Evolutionary conservation across 2,888 invertebrate species (phyloP).

Genomic region (Antheraea assamensis): DNA sequence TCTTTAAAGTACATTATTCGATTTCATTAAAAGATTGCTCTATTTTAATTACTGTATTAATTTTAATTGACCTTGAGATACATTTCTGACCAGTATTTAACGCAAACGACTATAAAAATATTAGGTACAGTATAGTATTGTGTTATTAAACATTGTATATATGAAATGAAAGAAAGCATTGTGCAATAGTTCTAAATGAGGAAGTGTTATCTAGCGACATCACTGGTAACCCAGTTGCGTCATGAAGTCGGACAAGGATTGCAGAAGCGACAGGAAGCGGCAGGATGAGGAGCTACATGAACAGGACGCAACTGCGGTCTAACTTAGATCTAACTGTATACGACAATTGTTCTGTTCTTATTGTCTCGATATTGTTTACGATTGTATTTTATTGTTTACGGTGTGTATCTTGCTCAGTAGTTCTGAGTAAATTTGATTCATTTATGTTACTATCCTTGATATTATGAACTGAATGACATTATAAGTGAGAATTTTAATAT

Average conservation of each 20-base stretch:
- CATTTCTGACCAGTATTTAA: neutral
- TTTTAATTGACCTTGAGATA: neutral
- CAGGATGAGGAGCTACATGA: slow-evolving; percentile 64
- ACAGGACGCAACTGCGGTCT: slow-evolving; percentile 57
- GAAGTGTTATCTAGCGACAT: slow-evolving; percentile 16
- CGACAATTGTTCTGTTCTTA: slow-evolving; percentile 39
- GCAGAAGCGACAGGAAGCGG: slow-evolving; percentile 58
- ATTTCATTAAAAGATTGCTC: neutral
- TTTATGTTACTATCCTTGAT: neutral
- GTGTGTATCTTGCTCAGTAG: slow-evolving; percentile 18
- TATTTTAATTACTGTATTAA: neutral
- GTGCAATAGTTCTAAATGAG: neutral
- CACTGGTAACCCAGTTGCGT: slow-evolving; percentile 47
- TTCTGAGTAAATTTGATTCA: slow-evolving; percentile 20
- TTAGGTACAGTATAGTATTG: neutral
- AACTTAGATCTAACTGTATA: slow-evolving; percentile 52
- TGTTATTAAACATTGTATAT: neutral
- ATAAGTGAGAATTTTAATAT: neutral
- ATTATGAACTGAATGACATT: neutral
- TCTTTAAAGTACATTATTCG: neutral
- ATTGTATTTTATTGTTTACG: too few species aligned
- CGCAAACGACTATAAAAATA: neutral
- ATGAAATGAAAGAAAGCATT: neutral
- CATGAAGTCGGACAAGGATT: slow-evolving; percentile 41
- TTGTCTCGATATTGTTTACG: slow-evolving; percentile 35